phyloP scores from a whole-genome alignment of 1,140 invertebrate species.

The Penaeus chinensis region DNA sequence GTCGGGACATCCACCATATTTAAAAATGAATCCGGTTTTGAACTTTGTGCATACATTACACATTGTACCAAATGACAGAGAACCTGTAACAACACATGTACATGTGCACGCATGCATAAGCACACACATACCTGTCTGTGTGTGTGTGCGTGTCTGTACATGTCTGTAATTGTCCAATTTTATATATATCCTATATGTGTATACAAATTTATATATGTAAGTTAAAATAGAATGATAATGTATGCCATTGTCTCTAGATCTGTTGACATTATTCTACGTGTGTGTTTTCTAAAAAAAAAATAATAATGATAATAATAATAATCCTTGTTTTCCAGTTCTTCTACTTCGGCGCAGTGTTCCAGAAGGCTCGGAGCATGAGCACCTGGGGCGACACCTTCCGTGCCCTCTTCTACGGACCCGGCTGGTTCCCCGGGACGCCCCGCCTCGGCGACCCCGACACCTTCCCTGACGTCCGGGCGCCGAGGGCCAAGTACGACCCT shows the following conservation, averaged over 20 bases:
- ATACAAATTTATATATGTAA: neutral
- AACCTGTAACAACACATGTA: neutral
- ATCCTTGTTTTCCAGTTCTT: conserved; percentile 20
- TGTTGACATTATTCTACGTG: neutral
- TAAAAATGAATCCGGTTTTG: no score
- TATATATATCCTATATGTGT: neutral
- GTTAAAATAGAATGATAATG: neutral
- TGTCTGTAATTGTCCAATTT: neutral
- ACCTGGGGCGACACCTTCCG: conserved; percentile 67
- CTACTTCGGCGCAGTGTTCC: conserved; percentile 68
- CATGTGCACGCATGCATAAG: neutral
- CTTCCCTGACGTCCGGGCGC: conserved; percentile 67
- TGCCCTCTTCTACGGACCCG: conserved; percentile 65
- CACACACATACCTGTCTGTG: neutral
- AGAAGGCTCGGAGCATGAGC: conserved; percentile 63
- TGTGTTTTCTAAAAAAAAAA: no score
- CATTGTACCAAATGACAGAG: neutral
- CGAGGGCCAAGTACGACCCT: conserved; percentile 75
- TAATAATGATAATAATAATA: no score
- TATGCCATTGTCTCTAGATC: neutral
- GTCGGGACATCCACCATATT: no score
- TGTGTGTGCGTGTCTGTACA: neutral
- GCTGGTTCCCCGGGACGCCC: conserved; percentile 66
- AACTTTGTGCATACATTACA: neutral
- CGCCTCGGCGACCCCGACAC: conserved; percentile 67